These are phyloP conservation scores for Anguilla marmorata DNA, from an alignment of 2,797 vertebrate genomes.

Conservation along the genomic window DNA sequence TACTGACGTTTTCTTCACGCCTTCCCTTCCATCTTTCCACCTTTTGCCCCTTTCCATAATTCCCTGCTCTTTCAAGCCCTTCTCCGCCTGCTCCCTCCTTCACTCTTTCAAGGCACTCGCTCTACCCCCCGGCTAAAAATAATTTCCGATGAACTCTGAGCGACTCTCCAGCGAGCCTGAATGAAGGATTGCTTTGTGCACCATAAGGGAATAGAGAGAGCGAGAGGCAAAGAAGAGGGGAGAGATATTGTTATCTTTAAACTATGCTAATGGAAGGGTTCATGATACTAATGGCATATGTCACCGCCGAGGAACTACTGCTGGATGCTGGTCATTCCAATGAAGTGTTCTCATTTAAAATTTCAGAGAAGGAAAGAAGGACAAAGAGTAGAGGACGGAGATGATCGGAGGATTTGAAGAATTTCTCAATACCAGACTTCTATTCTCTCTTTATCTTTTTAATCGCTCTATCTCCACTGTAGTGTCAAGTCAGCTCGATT, in stretches of 20 bases:
- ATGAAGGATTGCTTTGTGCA: conserved; percentile 58
- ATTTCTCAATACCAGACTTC: conserved; percentile 1
- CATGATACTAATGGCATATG: conserved; percentile 55
- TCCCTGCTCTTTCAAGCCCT: neutral
- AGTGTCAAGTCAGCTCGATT: neutral
- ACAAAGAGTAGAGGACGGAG: neutral
- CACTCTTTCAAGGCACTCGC: conserved; percentile 23
- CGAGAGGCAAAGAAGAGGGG: neutral
- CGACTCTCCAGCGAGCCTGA: conserved; percentile 44
- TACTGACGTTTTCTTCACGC: conserved; percentile 26
- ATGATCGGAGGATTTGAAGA: conserved; percentile 18
- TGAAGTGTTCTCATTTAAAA: conserved; percentile 29
- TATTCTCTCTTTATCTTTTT: neutral
- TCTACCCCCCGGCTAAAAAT: conserved; percentile 64
- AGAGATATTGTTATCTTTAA: conserved; percentile 55
- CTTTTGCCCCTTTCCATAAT: neutral
- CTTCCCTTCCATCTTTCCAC: neutral
- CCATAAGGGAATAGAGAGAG: conserved; percentile 43
- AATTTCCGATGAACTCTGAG: conserved; percentile 63
- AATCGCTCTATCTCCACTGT: conserved; percentile 10
- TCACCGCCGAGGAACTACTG: conserved; percentile 62
- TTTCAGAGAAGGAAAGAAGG: conserved; percentile 10
- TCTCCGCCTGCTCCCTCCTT: conserved; percentile 8
- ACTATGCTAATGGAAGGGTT: conserved; percentile 51
- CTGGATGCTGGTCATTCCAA: conserved; percentile 43